phyloP scores from a whole-genome alignment of 2,113 vertebrate species.

The Dasyprocta punctata region DNA sequence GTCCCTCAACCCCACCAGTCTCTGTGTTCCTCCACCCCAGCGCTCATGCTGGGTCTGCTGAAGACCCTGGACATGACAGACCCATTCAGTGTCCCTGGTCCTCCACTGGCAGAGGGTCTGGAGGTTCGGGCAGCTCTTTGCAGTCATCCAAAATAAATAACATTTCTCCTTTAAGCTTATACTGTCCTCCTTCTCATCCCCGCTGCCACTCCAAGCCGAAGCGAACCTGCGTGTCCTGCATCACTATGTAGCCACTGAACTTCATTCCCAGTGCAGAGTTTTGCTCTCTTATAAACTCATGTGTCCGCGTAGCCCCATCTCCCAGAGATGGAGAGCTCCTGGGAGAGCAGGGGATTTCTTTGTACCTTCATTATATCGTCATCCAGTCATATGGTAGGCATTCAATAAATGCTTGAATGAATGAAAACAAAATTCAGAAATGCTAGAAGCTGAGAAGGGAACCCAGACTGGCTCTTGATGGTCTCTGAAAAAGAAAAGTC shows the following conservation, averaged over 20 bases:
- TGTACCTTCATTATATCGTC: constrained; percentile 13
- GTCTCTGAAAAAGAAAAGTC: constrained; percentile 11
- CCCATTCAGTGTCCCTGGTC: not conserved
- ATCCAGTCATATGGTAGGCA: not conserved
- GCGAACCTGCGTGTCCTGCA: not conserved
- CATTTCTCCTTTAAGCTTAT: not conserved
- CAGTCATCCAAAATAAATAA: not conserved
- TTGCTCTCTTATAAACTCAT: not conserved
- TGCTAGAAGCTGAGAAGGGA: not conserved
- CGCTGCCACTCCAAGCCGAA: not conserved
- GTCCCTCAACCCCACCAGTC: not conserved
- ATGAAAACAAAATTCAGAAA: constrained; percentile 38
- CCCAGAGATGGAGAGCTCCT: not conserved
- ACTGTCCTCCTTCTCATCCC: not conserved
- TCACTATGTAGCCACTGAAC: not conserved
- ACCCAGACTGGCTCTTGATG: not conserved
- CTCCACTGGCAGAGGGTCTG: not conserved
- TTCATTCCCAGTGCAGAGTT: not conserved
- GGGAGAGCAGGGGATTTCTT: not conserved
- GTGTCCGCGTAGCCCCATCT: not conserved
- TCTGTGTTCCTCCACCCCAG: not conserved
- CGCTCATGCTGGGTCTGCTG: not conserved
- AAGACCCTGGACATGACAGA: not conserved
- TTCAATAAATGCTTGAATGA: constrained; percentile 34
- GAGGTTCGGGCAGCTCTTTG: not conserved